These are phyloP conservation scores for Gymnothorax javanicus DNA, from an alignment of 2,797 vertebrate species.

Conservation along the genomic window DNA sequence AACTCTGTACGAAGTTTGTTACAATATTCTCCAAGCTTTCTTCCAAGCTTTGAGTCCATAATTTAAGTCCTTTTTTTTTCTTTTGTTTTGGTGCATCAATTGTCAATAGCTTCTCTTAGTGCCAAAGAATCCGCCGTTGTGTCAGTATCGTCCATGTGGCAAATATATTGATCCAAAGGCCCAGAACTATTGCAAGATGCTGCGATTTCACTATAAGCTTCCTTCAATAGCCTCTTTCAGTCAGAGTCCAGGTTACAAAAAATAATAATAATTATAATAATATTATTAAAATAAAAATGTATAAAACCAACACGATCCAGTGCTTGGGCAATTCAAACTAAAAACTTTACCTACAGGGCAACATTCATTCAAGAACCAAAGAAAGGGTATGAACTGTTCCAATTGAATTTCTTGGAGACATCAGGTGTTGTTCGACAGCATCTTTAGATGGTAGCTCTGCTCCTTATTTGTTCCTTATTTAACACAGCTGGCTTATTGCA, in stretches of 20 bases:
- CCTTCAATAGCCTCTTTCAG: constrained; percentile 87
- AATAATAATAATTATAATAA: constrained; percentile 44
- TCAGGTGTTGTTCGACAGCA: constrained; percentile 75
- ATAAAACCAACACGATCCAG: constrained; percentile 85
- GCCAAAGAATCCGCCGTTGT: constrained; percentile 79
- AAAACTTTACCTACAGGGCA: constrained; percentile 90
- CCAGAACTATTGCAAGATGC: constrained; percentile 85
- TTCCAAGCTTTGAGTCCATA: constrained; percentile 96
- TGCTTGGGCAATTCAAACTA: constrained; percentile 93
- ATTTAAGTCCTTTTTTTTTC: constrained; percentile 85
- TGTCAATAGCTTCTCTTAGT: constrained; percentile 86
- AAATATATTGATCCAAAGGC: constrained; percentile 79
- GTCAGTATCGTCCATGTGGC: constrained; percentile 83
- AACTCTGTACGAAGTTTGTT: constrained; percentile 99
- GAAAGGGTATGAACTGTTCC: constrained; percentile 79
- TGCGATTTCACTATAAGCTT: constrained; percentile 86
- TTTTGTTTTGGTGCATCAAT: constrained; percentile 83
- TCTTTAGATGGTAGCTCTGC: constrained; percentile 81
- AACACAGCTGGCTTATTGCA: constrained; percentile 81
- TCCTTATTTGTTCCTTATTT: constrained; percentile 83
- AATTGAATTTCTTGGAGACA: constrained; percentile 72
- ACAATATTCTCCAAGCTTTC: constrained; percentile 96
- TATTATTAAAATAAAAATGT: constrained; percentile 78
- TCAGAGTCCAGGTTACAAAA: constrained; percentile 87
- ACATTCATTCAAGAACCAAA: constrained; percentile 90